A percentile compares a stretch with the other conserved stretches of the same genome.
Evolutionary conservation across 1,140 invertebrate species (phyloP).

Genomic region (Nymphalis io): DNA sequence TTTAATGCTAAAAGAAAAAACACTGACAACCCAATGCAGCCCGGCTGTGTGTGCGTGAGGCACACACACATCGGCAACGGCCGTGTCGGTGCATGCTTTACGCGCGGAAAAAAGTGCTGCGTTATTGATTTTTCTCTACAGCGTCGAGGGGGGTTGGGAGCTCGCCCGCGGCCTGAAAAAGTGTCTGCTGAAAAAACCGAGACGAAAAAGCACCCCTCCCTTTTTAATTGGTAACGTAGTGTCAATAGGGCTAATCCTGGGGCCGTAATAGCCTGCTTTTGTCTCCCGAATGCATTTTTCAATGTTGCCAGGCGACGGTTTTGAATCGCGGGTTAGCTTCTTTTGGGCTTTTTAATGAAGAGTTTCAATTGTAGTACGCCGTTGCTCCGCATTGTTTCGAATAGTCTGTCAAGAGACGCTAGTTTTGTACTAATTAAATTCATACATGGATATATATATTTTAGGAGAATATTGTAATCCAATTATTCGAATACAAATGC

Average conservation of each 20-base stretch:
- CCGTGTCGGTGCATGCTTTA: conserved; percentile 78
- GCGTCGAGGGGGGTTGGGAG: conserved; percentile 54
- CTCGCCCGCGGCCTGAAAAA: conserved; percentile 75
- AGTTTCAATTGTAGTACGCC: conserved; percentile 36
- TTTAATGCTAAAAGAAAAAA: conserved; percentile 72
- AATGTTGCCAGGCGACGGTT: conserved; percentile 67
- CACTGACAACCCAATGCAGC: conserved; percentile 58
- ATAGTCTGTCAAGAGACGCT: conserved; percentile 9
- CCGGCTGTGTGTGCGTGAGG: conserved; percentile 56
- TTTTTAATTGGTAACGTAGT: conserved; percentile 81
- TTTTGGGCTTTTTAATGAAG: conserved; percentile 57
- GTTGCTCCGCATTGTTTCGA: conserved; percentile 43
- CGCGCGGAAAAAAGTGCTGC: conserved; percentile 79
- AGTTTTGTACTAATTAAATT: conserved; percentile 10
- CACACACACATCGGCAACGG: conserved; percentile 52
- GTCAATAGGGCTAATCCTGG: conserved; percentile 79
- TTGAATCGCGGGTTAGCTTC: conserved; percentile 46
- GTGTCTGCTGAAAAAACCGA: conserved; percentile 79
- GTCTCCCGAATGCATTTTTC: conserved; percentile 76
- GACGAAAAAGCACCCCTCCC: conserved; percentile 79
- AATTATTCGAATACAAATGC: background rate
- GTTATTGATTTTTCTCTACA: conserved; percentile 79
- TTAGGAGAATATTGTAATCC: background rate
- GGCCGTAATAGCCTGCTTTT: conserved; percentile 75
- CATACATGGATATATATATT: background rate